Evolutionary conservation across 2,888 invertebrate species (phyloP), one percentile per base, ranked within the genome.

Genomic region (Ligdia adustata): DNA sequence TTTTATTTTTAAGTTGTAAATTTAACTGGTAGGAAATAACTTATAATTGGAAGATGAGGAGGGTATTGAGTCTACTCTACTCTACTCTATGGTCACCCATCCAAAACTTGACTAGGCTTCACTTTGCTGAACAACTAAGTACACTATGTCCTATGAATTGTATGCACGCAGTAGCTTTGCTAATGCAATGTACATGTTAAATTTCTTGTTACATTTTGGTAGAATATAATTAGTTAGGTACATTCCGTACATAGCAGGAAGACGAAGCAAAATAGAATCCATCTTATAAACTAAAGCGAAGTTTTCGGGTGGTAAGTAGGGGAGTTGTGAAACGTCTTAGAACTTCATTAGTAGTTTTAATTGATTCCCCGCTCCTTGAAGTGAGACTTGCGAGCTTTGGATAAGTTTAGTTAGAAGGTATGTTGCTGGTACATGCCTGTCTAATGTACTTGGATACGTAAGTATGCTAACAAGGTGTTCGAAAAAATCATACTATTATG

Each of bases 331-430:
- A 74, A 77, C 67, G 74, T 75, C 79, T 82, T 75, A 72, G 65
- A 80, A 78, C 67, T 79, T 75, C 72, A 75, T 75, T 75, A 75
- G 72, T 80, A 81, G 82, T 83, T 84, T 81, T 84, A 82, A 84
- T 84, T 82, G 79, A 71, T 77, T 76, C 68, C 50, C 65, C 72
- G 72, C 75, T 75, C 62, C 73, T 73, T 74, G 72, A 72, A 79
- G 72, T 72, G 60, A 74, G 70, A 72, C 69, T 66, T 52, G 58
- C 57, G 55, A 61, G 67, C 69, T 67, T 72, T 59, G 61, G 69
- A 52, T 61, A 68, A 74, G 71, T 74, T 75, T 58, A 45, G 49
- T 45, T 56, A 52, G 48, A 55, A 62, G 45, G 41, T 55, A 55
- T 52, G 29, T 57, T 47, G 16, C 20, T 13, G 31, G 29, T 5